A percentile compares a stretch with the other conserved stretches of the same genome.
Evolutionary conservation across 35 echinoderm and acorn worm genomes (phyloP).

Genomic region (Lytechinus pictus): DNA sequence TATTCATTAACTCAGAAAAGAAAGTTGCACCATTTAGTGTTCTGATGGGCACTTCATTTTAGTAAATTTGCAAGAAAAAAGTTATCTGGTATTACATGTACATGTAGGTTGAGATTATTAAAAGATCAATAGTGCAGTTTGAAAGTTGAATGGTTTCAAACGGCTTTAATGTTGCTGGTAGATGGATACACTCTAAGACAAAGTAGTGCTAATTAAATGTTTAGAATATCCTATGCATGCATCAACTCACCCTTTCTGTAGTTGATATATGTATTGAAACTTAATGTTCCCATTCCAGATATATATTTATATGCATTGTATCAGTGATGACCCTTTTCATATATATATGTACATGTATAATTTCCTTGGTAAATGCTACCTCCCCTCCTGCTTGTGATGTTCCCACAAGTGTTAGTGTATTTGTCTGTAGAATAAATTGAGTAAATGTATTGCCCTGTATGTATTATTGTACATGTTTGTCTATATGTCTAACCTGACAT

Average conservation of each 20-base stretch:
- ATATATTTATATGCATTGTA: neutral
- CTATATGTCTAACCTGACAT: conserved; percentile 14
- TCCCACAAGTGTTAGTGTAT: neutral
- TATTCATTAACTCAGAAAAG: neutral
- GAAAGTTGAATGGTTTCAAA: too few species aligned
- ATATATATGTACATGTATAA: neutral
- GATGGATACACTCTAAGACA: neutral
- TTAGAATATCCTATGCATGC: neutral
- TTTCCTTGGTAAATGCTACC: neutral
- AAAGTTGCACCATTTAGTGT: neutral
- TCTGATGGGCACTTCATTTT: neutral
- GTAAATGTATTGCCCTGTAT: neutral
- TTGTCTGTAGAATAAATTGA: neutral
- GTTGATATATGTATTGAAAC: neutral
- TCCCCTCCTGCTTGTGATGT: neutral
- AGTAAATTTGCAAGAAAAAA: neutral
- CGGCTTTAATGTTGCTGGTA: neutral
- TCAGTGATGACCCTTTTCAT: neutral
- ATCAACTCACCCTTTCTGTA: neutral
- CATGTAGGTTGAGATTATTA: neutral
- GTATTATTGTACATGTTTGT: neutral
- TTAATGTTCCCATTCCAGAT: neutral
- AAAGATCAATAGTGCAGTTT: neutral
- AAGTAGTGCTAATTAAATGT: neutral
- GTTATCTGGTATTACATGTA: neutral